A percentile compares a stretch with the other conserved stretches of the same genome.
Evolutionary conservation across 2,888 invertebrate genomes (phyloP).

Genomic region (Synanthedon tipuliformis): DNA sequence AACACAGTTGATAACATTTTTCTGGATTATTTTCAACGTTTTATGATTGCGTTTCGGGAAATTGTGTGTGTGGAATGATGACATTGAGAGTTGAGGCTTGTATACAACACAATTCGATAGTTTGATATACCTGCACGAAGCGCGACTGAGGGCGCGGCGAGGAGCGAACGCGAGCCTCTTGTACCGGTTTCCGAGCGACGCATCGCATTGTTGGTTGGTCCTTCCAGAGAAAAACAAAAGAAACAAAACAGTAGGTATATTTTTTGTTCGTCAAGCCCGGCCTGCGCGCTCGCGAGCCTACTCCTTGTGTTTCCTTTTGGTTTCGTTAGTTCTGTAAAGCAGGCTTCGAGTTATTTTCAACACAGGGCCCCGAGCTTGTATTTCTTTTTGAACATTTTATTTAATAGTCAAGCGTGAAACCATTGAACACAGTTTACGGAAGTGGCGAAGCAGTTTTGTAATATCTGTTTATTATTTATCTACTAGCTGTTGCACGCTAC

Average conservation of each 20-base stretch:
- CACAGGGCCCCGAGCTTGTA: constrained; percentile 1
- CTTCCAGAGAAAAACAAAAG: constrained; percentile 55
- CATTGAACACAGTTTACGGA: too few species aligned
- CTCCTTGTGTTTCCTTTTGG: constrained; percentile 12
- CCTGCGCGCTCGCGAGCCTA: not conserved
- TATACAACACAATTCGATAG: constrained; percentile 33
- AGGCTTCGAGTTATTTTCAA: constrained; percentile 1
- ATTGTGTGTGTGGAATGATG: constrained; percentile 12
- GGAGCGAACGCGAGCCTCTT: constrained; percentile 26
- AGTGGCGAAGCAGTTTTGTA: too few species aligned
- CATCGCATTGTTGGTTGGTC: constrained; percentile 54
- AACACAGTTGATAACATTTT: too few species aligned
- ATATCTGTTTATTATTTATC: not conserved
- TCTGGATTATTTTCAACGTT: not conserved
- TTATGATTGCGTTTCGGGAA: not conserved
- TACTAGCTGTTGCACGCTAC: too few species aligned
- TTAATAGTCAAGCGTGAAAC: too few species aligned
- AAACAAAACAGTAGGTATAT: constrained; percentile 33
- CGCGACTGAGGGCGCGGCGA: constrained; percentile 6
- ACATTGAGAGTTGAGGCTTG: constrained; percentile 22
- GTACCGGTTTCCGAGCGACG: constrained; percentile 50
- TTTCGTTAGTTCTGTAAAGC: constrained; percentile 1
- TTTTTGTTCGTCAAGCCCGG: constrained; percentile 27
- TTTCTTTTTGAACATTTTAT: too few species aligned
- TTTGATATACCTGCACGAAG: constrained; percentile 34